Percentiles rank a stretch among this genome's conserved stretches.
phyloP scores from a whole-genome alignment of 1,140 invertebrate genomes.

The Neuroterus valhalla region DNA sequence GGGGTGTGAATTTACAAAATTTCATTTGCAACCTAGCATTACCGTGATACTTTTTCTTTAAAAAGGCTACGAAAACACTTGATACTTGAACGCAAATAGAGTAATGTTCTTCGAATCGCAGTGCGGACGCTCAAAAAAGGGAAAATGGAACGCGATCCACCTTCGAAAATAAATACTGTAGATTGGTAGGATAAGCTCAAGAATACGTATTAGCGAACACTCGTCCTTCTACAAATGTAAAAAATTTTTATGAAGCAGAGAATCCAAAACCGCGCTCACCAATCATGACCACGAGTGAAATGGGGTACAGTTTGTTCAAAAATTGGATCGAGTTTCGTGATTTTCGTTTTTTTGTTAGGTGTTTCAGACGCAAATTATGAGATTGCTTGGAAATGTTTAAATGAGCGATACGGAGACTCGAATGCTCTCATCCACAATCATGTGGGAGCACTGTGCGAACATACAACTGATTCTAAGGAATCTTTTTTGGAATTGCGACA shows the following conservation, averaged over 20 bases:
- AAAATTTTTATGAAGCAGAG: neutral
- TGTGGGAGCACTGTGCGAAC: constrained; percentile 46
- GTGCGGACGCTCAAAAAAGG: neutral
- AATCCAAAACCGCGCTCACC: neutral
- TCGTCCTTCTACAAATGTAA: neutral
- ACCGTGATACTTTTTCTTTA: too few relatives aligned
- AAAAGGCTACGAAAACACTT: too few relatives aligned
- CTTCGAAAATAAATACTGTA: neutral
- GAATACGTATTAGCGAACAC: too few relatives aligned
- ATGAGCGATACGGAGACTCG: constrained; percentile 61
- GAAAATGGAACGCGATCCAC: neutral
- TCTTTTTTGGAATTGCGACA: constrained; percentile 36
- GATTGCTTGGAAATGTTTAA: constrained; percentile 57
- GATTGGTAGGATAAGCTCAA: neutral
- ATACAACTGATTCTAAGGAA: constrained; percentile 36
- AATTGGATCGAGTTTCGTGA: constrained; percentile 49
- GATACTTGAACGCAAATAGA: too few relatives aligned
- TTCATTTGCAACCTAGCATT: too few relatives aligned
- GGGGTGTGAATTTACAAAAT: too few relatives aligned
- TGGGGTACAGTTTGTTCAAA: constrained; percentile 36
- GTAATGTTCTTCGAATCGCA: too few relatives aligned
- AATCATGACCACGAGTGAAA: neutral
- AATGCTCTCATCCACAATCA: constrained; percentile 57
- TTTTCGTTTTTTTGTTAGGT: constrained; percentile 49
- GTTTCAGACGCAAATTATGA: constrained; percentile 60